Percentiles rank a stretch among this genome's conserved stretches.
Evolutionary conservation across 1,140 invertebrate species (phyloP).

Genomic region (Danaus melanippus): DNA sequence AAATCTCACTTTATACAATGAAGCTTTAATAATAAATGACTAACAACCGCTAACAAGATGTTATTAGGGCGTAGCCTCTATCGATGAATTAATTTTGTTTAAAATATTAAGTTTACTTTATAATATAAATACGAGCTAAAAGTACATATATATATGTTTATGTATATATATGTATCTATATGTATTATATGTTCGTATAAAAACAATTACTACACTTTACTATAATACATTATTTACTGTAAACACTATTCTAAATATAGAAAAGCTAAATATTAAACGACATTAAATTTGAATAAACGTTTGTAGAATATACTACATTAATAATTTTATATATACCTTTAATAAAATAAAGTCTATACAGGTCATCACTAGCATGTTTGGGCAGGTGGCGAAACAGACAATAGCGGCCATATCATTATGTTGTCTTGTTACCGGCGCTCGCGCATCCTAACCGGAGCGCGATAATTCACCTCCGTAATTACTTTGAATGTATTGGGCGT

Average conservation of each 20-base stretch:
- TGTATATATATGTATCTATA: too few relatives aligned
- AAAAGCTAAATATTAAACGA: too few relatives aligned
- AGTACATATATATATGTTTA: too few relatives aligned
- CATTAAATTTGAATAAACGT: too few relatives aligned
- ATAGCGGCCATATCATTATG: slow-evolving; percentile 65
- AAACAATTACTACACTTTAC: too few relatives aligned
- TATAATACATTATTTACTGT: too few relatives aligned
- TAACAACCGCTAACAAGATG: slow-evolving; percentile 62
- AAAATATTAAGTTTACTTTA: not conserved
- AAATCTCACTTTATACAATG: slow-evolving; percentile 47
- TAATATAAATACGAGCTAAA: too few relatives aligned
- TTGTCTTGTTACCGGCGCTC: slow-evolving; percentile 65
- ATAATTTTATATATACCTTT: too few relatives aligned
- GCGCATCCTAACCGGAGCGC: slow-evolving; percentile 50
- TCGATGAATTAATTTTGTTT: slow-evolving; percentile 34
- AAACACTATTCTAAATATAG: too few relatives aligned
- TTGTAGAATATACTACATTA: too few relatives aligned
- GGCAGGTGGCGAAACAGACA: slow-evolving; percentile 70
- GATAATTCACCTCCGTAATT: slow-evolving; percentile 62
- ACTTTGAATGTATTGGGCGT: slow-evolving; percentile 33
- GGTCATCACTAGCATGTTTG: slow-evolving; percentile 48
- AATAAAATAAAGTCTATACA: slow-evolving; percentile 16
- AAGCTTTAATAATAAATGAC: slow-evolving; percentile 38
- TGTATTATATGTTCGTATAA: too few relatives aligned
- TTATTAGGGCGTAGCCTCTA: slow-evolving; percentile 51